Evolutionary conservation across 1,140 invertebrate species (phyloP), one percentile per base, ranked within the genome.

Genomic region (Zaprionus inermis): DNA sequence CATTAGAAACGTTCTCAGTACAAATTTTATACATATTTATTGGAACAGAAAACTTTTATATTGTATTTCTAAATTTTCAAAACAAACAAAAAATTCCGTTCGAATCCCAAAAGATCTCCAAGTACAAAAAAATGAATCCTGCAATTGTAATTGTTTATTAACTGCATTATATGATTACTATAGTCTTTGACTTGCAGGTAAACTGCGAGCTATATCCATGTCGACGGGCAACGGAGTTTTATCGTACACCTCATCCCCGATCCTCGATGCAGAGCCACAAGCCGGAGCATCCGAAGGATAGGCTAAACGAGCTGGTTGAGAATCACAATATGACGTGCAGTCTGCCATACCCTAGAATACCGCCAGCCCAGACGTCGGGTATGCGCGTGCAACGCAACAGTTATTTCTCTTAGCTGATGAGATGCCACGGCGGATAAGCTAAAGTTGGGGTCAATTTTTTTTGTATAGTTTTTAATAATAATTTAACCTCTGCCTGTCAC

Each of bases 141-240:
- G 4, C n/a, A 24, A 1, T 54, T 32, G 61, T 64, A 54, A 51
- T 30, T 34, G 1, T 6, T 1, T 20, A 28, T 24, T 24, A 1
- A 24, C 4, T 4, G 5, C 1, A 7, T n/a, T 5, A 14, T 4
- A 14, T 14, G 5, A 5, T n/a, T 38, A 11, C 0, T 36, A 36
- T 34, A 12, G 24, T 1, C 18, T 22, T 20, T 36, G 1, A 24
- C 20, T 18, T 18, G 4, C 32, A 44, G 30, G 11, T 1, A 11
- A 34, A 14, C 2, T 59, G 65, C 32, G 65, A 68, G n/a, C 44
- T 59, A 20, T 68, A 68, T 51, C 65, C 65, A 6, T 11, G 7
- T 14, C 7, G 7, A 7, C 38, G 65, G 2, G 0, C 3, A 20
- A 68, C 65, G 2, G 18, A 68, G 14, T 68, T 14, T 11, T 68